Percentiles rank a stretch among this genome's conserved stretches.
Conservation (phyloP, 1,140 invertebrate species). For the Augochlora pura region DNA sequence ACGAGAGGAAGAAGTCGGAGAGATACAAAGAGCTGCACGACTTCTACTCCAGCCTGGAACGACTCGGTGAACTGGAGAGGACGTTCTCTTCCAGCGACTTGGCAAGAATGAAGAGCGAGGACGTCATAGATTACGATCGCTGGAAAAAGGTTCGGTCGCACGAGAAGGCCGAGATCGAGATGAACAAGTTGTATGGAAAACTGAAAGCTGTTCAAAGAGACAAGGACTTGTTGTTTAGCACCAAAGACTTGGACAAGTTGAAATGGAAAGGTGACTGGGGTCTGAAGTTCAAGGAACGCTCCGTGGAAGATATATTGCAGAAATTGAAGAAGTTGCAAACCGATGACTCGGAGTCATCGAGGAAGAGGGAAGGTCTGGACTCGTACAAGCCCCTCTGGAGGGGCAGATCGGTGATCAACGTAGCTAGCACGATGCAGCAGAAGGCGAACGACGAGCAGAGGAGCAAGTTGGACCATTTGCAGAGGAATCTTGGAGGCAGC, state of each 20-base stretch:
- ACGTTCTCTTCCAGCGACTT: slow-evolving; percentile 86
- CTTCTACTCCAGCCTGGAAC: slow-evolving; percentile 92
- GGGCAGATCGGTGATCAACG: slow-evolving; percentile 88
- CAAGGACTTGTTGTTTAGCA: slow-evolving; percentile 90
- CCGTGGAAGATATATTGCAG: slow-evolving; percentile 90
- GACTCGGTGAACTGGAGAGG: slow-evolving; percentile 90
- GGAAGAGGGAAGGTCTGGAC: slow-evolving; percentile 81
- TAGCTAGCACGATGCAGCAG: slow-evolving; percentile 85
- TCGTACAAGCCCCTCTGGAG: slow-evolving; percentile 91
- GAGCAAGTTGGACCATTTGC: slow-evolving; percentile 62
- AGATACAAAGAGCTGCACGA: slow-evolving; percentile 92
- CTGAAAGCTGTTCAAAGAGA: slow-evolving; percentile 89
- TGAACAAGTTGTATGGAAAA: slow-evolving; percentile 88
- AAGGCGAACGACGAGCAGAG: slow-evolving; percentile 71
- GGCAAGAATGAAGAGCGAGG: slow-evolving; percentile 86
- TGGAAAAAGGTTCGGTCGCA: slow-evolving; percentile 91
- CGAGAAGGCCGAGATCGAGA: slow-evolving; percentile 90
- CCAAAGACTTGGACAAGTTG: slow-evolving; percentile 85
- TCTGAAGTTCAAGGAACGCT: slow-evolving; percentile 90
- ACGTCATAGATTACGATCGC: slow-evolving; percentile 92
- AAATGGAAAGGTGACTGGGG: slow-evolving; percentile 89
- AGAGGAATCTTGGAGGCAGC: slow-evolving; percentile 83
- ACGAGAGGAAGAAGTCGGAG: slow-evolving; percentile 87
- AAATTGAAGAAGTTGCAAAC: slow-evolving; percentile 83
- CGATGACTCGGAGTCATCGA: slow-evolving; percentile 75